A percentile compares a stretch with the other conserved stretches of the same genome.
Evolutionary conservation across 2,113 vertebrate species (phyloP).

Genomic region (Boleophthalmus pectinirostris): DNA sequence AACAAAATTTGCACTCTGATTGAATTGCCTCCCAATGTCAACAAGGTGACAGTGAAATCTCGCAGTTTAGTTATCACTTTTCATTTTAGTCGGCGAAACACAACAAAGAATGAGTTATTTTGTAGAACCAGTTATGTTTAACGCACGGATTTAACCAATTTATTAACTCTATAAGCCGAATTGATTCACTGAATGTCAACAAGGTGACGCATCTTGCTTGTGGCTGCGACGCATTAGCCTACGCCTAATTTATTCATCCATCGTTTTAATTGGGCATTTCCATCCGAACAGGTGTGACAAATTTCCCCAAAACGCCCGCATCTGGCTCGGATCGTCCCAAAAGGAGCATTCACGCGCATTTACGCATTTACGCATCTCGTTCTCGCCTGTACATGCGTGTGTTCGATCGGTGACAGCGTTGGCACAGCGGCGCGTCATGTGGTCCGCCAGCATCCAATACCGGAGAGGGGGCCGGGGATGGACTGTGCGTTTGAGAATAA

Average conservation of each 20-base stretch:
- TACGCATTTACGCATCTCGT: conserved; percentile 23
- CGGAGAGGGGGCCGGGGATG: conserved; percentile 39
- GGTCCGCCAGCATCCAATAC: conserved; percentile 65
- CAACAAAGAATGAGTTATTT: too few species aligned
- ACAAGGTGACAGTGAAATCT: neutral
- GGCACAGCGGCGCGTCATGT: conserved; percentile 55
- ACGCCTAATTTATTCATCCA: neutral
- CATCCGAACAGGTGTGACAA: conserved; percentile 26
- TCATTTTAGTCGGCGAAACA: neutral
- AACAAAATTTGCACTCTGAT: neutral
- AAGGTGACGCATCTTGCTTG: neutral
- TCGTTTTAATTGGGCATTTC: neutral
- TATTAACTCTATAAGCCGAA: neutral
- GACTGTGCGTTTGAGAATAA: neutral
- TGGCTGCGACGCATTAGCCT: too few species aligned
- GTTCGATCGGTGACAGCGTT: conserved; percentile 49
- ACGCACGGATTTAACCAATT: neutral
- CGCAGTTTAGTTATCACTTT: too few species aligned
- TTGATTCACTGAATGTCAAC: neutral
- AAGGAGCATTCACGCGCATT: conserved; percentile 28
- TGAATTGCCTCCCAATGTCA: neutral
- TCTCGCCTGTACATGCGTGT: conserved; percentile 9
- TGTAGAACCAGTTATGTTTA: neutral
- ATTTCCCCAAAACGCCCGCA: conserved; percentile 20
- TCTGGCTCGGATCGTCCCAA: conserved; percentile 35